phyloP scores from a whole-genome alignment of 2,797 vertebrate genomes.

The Oreonectes daqikongensis region DNA sequence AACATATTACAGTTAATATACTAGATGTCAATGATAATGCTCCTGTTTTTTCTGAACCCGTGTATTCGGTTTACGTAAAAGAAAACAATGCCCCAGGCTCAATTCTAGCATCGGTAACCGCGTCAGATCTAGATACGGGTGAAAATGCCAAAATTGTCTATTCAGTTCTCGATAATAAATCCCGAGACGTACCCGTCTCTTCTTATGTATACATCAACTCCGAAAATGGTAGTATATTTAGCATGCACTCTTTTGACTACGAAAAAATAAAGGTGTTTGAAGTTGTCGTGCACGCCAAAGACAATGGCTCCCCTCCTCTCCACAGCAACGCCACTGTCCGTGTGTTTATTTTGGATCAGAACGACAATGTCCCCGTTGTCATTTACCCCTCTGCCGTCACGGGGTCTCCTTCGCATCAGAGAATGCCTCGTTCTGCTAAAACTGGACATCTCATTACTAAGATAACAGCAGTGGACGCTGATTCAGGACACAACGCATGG shows the following conservation, averaged over 20 bases:
- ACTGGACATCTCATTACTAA: conserved; percentile 75
- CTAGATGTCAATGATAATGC: conserved; percentile 73
- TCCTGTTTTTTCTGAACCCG: conserved; percentile 63
- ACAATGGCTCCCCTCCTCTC: conserved; percentile 57
- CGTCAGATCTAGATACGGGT: conserved; percentile 61
- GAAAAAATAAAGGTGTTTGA: conserved; percentile 59
- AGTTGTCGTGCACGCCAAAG: conserved; percentile 56
- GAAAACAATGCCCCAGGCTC: conserved; percentile 65
- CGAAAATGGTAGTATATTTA: conserved; percentile 60
- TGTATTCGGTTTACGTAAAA: conserved; percentile 63
- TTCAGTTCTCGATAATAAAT: conserved; percentile 63
- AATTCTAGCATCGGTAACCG: conserved; percentile 63
- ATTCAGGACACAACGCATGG: conserved; percentile 77
- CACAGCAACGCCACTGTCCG: conserved; percentile 55
- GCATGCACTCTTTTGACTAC: conserved; percentile 69
- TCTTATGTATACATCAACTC: conserved; percentile 60
- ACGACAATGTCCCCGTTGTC: conserved; percentile 61
- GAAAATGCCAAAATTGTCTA: conserved; percentile 68
- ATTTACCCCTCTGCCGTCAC: conserved; percentile 57
- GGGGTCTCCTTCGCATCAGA: conserved; percentile 59
- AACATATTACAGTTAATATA: conserved; percentile 59
- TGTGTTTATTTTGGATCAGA: conserved; percentile 62
- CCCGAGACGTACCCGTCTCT: conserved; percentile 32
- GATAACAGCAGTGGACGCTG: conserved; percentile 76
- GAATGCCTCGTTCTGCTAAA: conserved; percentile 66